A percentile compares a stretch with the other conserved stretches of the same genome.
phyloP scores from a whole-genome alignment of 2,888 invertebrate species.

The Cistogaster globosa region DNA sequence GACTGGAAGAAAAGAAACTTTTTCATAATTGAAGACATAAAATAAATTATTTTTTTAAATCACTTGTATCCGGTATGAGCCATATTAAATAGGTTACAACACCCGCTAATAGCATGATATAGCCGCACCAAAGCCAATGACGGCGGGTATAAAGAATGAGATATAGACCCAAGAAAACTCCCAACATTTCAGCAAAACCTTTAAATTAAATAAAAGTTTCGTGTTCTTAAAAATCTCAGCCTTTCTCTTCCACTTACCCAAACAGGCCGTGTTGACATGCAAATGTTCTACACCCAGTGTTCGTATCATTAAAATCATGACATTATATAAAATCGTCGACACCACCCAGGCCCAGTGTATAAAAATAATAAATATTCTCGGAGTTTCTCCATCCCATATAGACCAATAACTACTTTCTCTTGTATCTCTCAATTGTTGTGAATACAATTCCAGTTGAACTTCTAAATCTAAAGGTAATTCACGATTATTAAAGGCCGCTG shows the following conservation, averaged over 20 bases:
- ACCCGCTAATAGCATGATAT: constrained; percentile 78
- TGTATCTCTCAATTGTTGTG: constrained; percentile 72
- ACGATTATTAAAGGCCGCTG: constrained; percentile 81
- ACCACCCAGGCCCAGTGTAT: constrained; percentile 81
- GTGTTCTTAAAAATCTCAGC: not conserved
- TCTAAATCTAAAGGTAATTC: constrained; percentile 81
- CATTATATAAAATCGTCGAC: constrained; percentile 80
- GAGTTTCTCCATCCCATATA: constrained; percentile 81
- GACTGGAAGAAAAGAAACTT: constrained; percentile 41
- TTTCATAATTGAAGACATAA: not conserved
- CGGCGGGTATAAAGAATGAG: constrained; percentile 80
- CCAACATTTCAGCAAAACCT: constrained; percentile 82
- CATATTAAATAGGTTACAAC: constrained; percentile 79
- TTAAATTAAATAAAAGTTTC: not conserved
- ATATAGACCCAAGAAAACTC: constrained; percentile 80
- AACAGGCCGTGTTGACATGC: constrained; percentile 81
- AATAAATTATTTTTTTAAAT: constrained; percentile 42
- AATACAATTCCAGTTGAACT: constrained; percentile 78
- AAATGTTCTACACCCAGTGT: constrained; percentile 81
- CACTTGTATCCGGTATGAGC: constrained; percentile 79
- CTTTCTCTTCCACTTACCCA: constrained; percentile 75
- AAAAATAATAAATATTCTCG: constrained; percentile 76
- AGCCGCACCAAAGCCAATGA: constrained; percentile 81
- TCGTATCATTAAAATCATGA: constrained; percentile 82
- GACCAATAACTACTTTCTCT: constrained; percentile 76